phyloP scores from a whole-genome alignment of 2,797 vertebrate genomes.

The Pseudochaenichthys georgianus region DNA sequence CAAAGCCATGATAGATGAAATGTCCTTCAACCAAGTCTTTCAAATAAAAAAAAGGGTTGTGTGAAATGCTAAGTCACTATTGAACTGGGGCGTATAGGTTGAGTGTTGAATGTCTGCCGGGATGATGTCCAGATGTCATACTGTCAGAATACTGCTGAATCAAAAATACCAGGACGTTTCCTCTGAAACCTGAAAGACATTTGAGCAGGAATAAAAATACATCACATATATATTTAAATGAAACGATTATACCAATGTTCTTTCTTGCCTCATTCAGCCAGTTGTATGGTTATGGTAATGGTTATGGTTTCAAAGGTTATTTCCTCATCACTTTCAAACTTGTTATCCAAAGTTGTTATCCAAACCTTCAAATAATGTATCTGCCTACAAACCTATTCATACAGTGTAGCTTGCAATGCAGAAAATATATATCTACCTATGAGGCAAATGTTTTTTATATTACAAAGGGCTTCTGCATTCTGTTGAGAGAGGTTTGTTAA shows the following conservation, averaged over 20 bases:
- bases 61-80: constrained; percentile 16
- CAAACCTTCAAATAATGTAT: neutral
- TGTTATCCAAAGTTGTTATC: neutral
- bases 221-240: neutral
- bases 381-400: neutral
- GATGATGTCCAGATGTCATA: constrained; percentile 21
- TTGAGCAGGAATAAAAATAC: constrained; percentile 1
- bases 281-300: neutral
- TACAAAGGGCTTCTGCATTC: neutral
- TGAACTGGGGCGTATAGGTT: constrained; percentile 31
- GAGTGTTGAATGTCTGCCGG: neutral
- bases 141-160: neutral
- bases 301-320: constrained; percentile 7
- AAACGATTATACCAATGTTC: neutral
- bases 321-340: neutral
- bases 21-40: constrained; percentile 14
- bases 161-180: constrained; percentile 11
- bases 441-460: neutral
- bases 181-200: constrained; percentile 64
- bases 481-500: neutral
- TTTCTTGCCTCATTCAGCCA: neutral
- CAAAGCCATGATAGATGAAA: constrained; percentile 58
- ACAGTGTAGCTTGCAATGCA: too few species aligned
- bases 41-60: constrained; percentile 5
- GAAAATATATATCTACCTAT: neutral